Evolutionary conservation across 2,797 vertebrate genomes (phyloP).

Genomic region (Danio tinwini): DNA sequence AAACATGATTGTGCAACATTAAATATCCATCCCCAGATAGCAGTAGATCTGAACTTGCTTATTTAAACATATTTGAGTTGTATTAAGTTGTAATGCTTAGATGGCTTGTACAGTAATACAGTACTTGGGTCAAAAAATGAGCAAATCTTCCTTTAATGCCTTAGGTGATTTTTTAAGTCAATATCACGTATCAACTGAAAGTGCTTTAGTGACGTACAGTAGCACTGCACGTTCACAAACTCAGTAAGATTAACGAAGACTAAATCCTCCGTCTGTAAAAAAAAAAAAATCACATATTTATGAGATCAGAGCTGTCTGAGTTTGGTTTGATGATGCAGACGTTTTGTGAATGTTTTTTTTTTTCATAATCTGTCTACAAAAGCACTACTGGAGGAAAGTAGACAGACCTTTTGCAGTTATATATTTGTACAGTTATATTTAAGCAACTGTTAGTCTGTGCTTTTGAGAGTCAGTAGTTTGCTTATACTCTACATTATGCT

Average conservation of each 20-base stretch:
- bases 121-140: background rate
- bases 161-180: slow-evolving; percentile 52
- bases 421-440: background rate
- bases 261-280: slow-evolving; percentile 21
- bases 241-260: slow-evolving; percentile 42
- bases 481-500: background rate
- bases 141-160: slow-evolving; percentile 46
- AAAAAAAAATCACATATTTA: slow-evolving; percentile 13
- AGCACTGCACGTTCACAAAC: slow-evolving; percentile 1
- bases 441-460: background rate
- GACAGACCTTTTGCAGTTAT: background rate
- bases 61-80: background rate
- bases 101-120: slow-evolving; percentile 23
- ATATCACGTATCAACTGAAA: slow-evolving; percentile 43
- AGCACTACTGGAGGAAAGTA: background rate
- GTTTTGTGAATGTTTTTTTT: background rate
- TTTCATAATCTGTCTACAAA: background rate
- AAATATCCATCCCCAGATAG: too few relatives aligned
- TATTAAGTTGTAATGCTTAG: background rate
- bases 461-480: background rate
- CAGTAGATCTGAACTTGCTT: background rate
- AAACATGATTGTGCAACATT: too few relatives aligned
- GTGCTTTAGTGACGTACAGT: slow-evolving; percentile 39
- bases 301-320: slow-evolving; percentile 1
- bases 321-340: slow-evolving; percentile 6